A percentile compares a stretch with the other conserved stretches of the same genome.
Conservation (phyloP, 2,797 vertebrate genomes). For the Sus cebifrons region DNA sequence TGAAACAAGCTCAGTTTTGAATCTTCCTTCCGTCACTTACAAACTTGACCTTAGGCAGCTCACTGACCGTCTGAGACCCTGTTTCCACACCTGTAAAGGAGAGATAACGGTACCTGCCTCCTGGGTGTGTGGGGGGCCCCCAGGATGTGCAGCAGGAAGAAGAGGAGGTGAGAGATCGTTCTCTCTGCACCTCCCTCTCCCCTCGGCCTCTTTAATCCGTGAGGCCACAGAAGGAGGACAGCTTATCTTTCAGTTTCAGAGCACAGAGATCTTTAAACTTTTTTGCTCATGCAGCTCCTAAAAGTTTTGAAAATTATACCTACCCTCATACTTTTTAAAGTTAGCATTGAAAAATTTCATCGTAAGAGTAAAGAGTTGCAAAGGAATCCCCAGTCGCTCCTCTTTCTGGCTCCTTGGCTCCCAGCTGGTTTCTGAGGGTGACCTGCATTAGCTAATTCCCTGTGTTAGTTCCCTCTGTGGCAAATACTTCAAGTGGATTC, state of each 20-base stretch:
- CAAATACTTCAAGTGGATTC: not conserved
- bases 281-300: slow-evolving; percentile 7
- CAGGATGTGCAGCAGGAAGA: rapidly evolving
- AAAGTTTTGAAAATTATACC: not conserved
- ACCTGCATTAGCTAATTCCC: not conserved
- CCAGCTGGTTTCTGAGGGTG: not conserved
- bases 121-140: rapidly evolving
- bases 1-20: not conserved
- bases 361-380: not conserved
- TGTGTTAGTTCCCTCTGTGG: not conserved
- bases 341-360: not conserved
- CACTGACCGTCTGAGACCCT: not conserved
- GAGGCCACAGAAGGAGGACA: not conserved
- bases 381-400: not conserved
- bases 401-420: not conserved
- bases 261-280: not conserved
- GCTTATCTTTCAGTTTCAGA: not conserved
- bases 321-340: not conserved
- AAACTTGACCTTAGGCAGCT: not conserved
- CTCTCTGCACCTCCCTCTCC: not conserved
- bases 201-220: not conserved
- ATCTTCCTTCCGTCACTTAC: not conserved
- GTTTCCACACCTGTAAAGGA: not conserved
- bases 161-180: not conserved
- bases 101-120: not conserved